Evolutionary conservation across 2,113 vertebrate species (phyloP), one percentile per base, ranked within the genome.

Genomic region (Gobio gobio): DNA sequence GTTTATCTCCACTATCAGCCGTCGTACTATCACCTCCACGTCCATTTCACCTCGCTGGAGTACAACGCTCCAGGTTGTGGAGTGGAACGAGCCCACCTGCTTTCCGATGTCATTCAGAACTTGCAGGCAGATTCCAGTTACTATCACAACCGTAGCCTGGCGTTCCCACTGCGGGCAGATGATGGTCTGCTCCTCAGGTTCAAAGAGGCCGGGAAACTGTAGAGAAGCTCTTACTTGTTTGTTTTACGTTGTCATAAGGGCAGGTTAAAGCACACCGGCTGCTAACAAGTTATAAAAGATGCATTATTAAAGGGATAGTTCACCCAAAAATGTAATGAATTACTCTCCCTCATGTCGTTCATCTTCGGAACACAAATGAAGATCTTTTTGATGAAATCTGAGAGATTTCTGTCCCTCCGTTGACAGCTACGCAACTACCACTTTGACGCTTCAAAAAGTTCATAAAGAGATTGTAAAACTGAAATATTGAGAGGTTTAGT

Each of bases 1-100:
- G 89, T 97, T 56, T 98, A 97, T 91, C 92, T 99, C 82, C 98
- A 99, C 89, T 99, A 99, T 93, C 97, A 97, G 70, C 98, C 98
- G 0, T 99, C 98, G 47, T 99, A 99, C 90, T 96, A 96, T 86
- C 98, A 99, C 92, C 94, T 99, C 10, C 98, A 99, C 0, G 93
- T 99, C 22, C 97, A 99, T 75, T 97, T 99, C 94, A 99, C 96
- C 0, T 94, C 96, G 1, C 91, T 99, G 93, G 94, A 95, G 88
- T 96, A 96, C 0, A 96, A 99, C 0, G 96, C 95, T 0, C 97
- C 97, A 0, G 98, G 98, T 78, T 92, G 92, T 0, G 90, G 93
- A 0, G 97, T 97, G 79, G 98, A 99, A 88, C 93, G 96, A 1
- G 98, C 97, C 1, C 98, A 99, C 88, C 94, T 99, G 36, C 95